Evolutionary conservation across 2,113 vertebrate species (phyloP).

Genomic region (Castor canadensis): DNA sequence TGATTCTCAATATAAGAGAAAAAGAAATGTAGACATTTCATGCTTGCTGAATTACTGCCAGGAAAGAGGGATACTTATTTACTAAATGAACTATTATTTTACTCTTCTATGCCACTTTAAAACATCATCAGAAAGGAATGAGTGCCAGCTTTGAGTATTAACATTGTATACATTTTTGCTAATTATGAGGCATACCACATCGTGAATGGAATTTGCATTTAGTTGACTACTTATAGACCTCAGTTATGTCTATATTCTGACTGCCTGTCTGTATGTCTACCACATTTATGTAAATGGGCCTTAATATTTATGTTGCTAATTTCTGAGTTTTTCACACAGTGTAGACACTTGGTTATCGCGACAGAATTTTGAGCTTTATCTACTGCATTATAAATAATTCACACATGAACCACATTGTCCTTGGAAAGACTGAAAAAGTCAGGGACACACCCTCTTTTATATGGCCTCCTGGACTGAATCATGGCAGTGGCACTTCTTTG

Average conservation of each 20-base stretch:
- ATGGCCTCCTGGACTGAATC: neutral
- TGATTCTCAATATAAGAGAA: slow-evolving; percentile 29
- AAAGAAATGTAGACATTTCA: slow-evolving; percentile 49
- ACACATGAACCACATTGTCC: neutral
- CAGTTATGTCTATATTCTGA: neutral
- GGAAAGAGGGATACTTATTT: slow-evolving; percentile 28
- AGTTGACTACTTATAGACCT: neutral
- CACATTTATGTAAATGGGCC: neutral
- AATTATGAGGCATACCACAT: slow-evolving; percentile 37
- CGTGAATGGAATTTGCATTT: slow-evolving; percentile 24
- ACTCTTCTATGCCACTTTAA: slow-evolving; percentile 59
- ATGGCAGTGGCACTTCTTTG: neutral
- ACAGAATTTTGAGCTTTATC: neutral
- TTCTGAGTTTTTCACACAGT: slow-evolving; percentile 4
- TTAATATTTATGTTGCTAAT: neutral
- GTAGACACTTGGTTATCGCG: neutral
- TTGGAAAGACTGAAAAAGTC: neutral
- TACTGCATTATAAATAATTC: neutral
- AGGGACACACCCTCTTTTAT: neutral
- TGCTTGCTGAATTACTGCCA: slow-evolving; percentile 26
- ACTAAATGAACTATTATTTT: slow-evolving; percentile 48
- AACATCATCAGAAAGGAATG: slow-evolving; percentile 38
- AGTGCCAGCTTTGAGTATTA: slow-evolving; percentile 20
- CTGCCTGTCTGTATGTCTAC: neutral
- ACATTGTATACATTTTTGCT: slow-evolving; percentile 52